phyloP scores from a whole-genome alignment of 2,113 vertebrate species.

The Aphyosemion australe region DNA sequence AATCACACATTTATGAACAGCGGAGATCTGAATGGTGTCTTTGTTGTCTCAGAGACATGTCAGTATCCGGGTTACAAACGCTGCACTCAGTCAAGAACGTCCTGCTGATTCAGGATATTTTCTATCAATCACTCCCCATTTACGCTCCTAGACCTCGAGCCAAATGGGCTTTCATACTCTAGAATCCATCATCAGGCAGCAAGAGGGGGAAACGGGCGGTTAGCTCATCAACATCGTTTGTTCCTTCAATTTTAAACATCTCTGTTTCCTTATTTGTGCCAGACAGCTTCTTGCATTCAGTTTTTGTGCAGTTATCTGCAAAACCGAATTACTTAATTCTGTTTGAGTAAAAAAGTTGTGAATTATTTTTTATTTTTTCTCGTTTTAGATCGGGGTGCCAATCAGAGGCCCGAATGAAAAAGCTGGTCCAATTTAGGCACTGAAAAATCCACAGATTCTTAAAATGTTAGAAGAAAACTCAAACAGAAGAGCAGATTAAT shows the following conservation, averaged over 20 bases:
- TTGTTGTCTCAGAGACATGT: constrained; percentile 12
- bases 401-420: no score
- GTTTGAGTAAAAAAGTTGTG: neutral
- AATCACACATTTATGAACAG: neutral
- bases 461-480: no score
- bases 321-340: no score
- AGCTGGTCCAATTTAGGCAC: no score
- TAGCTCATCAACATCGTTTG: neutral
- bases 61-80: constrained; percentile 34
- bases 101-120: constrained; percentile 46
- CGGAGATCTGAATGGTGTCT: neutral
- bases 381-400: no score
- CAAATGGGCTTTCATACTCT: constrained; percentile 22
- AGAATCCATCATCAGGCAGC: neutral
- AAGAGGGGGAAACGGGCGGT: constrained; percentile 1
- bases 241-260: neutral
- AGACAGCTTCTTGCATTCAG: no score
- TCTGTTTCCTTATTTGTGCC: neutral
- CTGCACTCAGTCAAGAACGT: constrained; percentile 30
- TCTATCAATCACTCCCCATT: constrained; percentile 44
- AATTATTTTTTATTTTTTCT: neutral
- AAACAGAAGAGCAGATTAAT: no score
- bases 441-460: no score
- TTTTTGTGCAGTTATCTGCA: neutral
- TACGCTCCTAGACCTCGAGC: constrained; percentile 21